Conservation (phyloP, 2,888 invertebrate genomes). For the Tholera decimalis region DNA sequence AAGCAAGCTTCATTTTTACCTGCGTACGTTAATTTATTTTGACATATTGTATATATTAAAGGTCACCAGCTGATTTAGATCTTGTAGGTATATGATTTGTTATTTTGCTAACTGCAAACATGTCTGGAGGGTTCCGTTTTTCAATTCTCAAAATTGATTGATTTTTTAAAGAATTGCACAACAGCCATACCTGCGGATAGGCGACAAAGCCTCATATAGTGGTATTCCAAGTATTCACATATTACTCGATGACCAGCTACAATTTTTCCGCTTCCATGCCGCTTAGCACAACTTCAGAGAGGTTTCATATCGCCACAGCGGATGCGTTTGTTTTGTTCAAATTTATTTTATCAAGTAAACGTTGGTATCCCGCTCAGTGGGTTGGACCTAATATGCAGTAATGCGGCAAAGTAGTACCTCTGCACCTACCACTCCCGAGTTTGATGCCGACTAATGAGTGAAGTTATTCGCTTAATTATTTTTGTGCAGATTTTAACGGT, state of each 20-base stretch:
- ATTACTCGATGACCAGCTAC: slow-evolving; percentile 83
- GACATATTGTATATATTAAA: not conserved
- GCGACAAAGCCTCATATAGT: slow-evolving; percentile 76
- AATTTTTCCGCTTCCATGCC: slow-evolving; percentile 90
- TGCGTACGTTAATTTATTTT: not conserved
- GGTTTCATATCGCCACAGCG: slow-evolving; percentile 89
- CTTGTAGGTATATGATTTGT: not conserved
- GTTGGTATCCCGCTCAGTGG: slow-evolving; percentile 87
- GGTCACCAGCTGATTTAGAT: too few species aligned
- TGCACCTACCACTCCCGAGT: slow-evolving; percentile 64
- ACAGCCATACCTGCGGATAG: slow-evolving; percentile 29
- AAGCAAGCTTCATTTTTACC: not conserved
- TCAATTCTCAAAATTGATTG: slow-evolving; percentile 24
- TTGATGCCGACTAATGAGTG: slow-evolving; percentile 84
- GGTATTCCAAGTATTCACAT: slow-evolving; percentile 87
- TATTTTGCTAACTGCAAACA: not conserved
- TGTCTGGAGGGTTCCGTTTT: not conserved
- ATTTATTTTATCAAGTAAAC: slow-evolving; percentile 91
- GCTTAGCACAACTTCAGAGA: slow-evolving; percentile 89
- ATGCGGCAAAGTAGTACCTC: slow-evolving; percentile 78
- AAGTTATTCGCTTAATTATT: slow-evolving; percentile 87
- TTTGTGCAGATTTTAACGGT: slow-evolving; percentile 75
- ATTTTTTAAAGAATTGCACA: slow-evolving; percentile 16
- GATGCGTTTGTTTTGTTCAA: slow-evolving; percentile 90
- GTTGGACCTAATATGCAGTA: slow-evolving; percentile 83